Percentiles rank a stretch among this genome's conserved stretches.
These are phyloP conservation scores for Plestiodon gilberti DNA, from an alignment of 2,113 vertebrate genomes.

Conservation along the genomic window DNA sequence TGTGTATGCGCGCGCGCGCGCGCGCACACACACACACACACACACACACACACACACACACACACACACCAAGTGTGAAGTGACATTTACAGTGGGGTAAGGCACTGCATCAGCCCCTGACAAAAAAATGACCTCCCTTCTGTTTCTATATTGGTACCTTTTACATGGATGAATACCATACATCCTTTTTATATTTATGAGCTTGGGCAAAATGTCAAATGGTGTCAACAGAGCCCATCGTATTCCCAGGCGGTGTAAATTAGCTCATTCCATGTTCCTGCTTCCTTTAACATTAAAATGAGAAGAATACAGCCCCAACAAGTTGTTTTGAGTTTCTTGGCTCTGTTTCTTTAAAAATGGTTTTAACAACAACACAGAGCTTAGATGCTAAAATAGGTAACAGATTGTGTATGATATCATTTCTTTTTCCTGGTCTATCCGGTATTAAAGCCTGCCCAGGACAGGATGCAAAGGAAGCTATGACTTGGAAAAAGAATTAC, in stretches of 20 bases:
- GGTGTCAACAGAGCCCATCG: constrained; percentile 28
- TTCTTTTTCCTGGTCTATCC: constrained; percentile 57
- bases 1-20: too few species aligned
- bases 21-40: too few species aligned
- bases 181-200: constrained; percentile 28
- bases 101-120: not conserved
- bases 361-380: not conserved
- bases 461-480: constrained; percentile 57
- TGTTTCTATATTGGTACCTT: constrained; percentile 9
- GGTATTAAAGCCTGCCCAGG: constrained; percentile 60
- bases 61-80: too few species aligned
- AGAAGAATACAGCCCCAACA: constrained; percentile 7
- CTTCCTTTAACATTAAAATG: constrained; percentile 13
- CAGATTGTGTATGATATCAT: constrained; percentile 72
- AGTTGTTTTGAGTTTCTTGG: constrained; percentile 24
- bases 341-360: constrained; percentile 40
- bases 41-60: too few species aligned
- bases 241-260: constrained; percentile 49
- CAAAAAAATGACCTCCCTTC: constrained; percentile 23
- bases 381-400: constrained; percentile 22
- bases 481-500: constrained; percentile 66
- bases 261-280: constrained; percentile 34
- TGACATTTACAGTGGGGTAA: not conserved
- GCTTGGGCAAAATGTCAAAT: constrained; percentile 34
- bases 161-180: constrained; percentile 6